Evolutionary conservation across 2,797 vertebrate species (phyloP).

Genomic region (Parauchenoglanis punctatus): DNA sequence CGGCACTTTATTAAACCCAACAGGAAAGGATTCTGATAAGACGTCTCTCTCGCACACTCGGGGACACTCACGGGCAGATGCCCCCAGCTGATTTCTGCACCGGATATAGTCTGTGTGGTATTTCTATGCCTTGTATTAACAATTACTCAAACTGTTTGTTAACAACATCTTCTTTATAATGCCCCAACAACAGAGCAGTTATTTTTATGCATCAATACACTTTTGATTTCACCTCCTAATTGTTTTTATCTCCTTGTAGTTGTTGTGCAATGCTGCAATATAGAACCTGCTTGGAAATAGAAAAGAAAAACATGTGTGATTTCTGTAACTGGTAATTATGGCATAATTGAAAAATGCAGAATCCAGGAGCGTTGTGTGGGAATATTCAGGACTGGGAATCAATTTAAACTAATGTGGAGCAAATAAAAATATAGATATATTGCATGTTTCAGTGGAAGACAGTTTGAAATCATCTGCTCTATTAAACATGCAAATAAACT

Average conservation of each 20-base stretch:
- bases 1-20: slow-evolving; percentile 74
- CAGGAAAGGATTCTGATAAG: slow-evolving; percentile 73
- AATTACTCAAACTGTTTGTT: slow-evolving; percentile 57
- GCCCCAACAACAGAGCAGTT: neutral
- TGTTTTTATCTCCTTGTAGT: slow-evolving; percentile 21
- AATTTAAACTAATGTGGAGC: neutral
- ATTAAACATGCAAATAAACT: neutral
- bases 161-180: slow-evolving; percentile 44
- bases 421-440: neutral
- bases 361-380: neutral
- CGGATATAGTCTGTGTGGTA: neutral
- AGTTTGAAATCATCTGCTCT: neutral
- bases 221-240: neutral
- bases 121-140: slow-evolving; percentile 59
- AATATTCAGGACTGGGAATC: neutral
- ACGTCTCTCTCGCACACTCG: slow-evolving; percentile 59
- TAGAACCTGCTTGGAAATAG: neutral
- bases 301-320: slow-evolving; percentile 40
- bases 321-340: slow-evolving; percentile 39
- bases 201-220: neutral
- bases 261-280: slow-evolving; percentile 33
- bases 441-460: neutral
- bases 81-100: slow-evolving; percentile 21
- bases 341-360: slow-evolving; percentile 2
- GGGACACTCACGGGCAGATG: slow-evolving; percentile 11